These are phyloP conservation scores for Hydra vulgaris DNA, from an alignment of 30 jellyfish, hydroid and myxozoan species.

Conservation along the genomic window DNA sequence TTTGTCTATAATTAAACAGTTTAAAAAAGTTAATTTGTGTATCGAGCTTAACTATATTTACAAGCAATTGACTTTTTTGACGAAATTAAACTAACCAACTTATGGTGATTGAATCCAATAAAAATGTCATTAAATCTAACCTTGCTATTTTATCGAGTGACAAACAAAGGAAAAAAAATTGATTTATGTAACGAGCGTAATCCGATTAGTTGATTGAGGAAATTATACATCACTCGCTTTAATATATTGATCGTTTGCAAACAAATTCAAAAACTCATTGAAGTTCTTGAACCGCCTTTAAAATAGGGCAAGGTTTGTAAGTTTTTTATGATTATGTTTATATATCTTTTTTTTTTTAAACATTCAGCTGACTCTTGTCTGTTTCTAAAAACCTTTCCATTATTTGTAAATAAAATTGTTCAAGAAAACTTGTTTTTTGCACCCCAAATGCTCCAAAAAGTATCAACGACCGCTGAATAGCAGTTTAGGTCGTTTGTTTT, in stretches of 20 bases:
- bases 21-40: not conserved
- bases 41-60: slow-evolving; percentile 4
- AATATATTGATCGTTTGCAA: not conserved
- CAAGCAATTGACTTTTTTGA: not conserved
- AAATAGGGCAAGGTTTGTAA: not conserved
- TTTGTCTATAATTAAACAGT: not conserved
- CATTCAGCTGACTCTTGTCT: no score
- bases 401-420: no score
- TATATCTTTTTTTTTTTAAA: no score
- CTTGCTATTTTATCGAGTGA: not conserved
- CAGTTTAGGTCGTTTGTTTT: not conserved
- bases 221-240: not conserved
- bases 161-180: not conserved
- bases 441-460: not conserved
- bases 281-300: not conserved
- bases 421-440: not conserved
- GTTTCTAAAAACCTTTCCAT: no score
- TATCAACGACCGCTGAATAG: not conserved
- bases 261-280: not conserved
- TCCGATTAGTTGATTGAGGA: not conserved
- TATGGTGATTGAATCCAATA: not conserved
- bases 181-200: not conserved
- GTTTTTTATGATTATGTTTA: no score
- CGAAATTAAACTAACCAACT: not conserved
- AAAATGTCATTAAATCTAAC: not conserved